Evolutionary conservation across 1,140 invertebrate species (phyloP).

Genomic region (Leptopilina boulardi): DNA sequence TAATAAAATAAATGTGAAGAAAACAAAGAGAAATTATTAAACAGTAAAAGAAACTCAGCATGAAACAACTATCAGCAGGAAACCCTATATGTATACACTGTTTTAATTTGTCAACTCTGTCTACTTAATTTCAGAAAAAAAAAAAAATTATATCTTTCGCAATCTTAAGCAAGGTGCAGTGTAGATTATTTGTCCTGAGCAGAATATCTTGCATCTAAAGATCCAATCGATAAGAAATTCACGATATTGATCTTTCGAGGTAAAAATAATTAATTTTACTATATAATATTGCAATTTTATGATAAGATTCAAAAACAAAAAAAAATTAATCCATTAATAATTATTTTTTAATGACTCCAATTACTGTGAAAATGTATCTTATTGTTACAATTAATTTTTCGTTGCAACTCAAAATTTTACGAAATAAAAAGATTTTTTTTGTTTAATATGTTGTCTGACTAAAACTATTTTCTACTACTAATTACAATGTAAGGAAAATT

Average conservation of each 20-base stretch:
- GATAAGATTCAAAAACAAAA: background rate
- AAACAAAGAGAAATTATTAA: background rate
- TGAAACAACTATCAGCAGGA: no score
- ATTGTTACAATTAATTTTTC: no score
- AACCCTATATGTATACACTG: slow-evolving; percentile 55
- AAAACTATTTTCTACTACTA: no score
- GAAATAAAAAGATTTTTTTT: no score
- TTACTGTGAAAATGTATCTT: no score
- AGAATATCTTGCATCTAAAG: background rate
- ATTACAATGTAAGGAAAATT: no score
- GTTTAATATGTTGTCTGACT: no score
- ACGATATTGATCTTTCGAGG: background rate
- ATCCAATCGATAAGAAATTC: background rate
- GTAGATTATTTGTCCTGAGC: slow-evolving; percentile 13
- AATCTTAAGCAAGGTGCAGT: no score
- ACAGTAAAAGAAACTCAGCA: slow-evolving; percentile 41
- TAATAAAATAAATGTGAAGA: background rate
- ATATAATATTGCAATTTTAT: background rate
- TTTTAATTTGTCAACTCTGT: slow-evolving; percentile 62
- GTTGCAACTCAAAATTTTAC: no score
- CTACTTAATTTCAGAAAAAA: slow-evolving; percentile 1
- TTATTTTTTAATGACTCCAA: no score
- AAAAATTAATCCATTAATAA: background rate
- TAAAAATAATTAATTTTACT: background rate
- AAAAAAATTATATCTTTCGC: no score